Evolutionary conservation across 2,113 vertebrate species (phyloP).

Genomic region (Ctenodactylus gundi): DNA sequence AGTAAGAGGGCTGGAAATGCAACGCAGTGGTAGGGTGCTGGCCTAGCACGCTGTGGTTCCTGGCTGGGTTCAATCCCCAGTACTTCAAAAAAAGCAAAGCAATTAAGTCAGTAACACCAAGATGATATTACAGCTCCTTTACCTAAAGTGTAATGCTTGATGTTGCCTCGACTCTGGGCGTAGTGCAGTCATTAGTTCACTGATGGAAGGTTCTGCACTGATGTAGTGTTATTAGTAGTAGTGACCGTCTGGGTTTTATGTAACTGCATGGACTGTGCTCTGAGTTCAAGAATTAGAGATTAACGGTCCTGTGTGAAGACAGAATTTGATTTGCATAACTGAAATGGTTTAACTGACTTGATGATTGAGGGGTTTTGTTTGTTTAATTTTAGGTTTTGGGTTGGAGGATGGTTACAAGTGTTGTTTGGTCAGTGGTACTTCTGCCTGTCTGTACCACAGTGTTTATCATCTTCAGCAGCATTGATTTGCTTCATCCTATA

Average conservation of each 20-base stretch:
- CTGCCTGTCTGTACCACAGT: constrained; percentile 87
- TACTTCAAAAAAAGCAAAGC: neutral
- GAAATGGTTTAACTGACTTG: constrained; percentile 53
- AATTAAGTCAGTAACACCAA: neutral
- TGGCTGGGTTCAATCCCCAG: neutral
- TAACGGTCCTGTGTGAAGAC: constrained; percentile 6
- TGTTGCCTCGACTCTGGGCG: neutral
- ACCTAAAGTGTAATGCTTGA: neutral
- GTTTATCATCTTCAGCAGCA: constrained; percentile 88
- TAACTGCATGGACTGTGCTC: neutral
- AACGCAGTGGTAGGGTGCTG: neutral
- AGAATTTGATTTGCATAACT: constrained; percentile 70
- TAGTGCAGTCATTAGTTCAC: neutral
- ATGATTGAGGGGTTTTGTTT: constrained; percentile 38
- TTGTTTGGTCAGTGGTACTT: constrained; percentile 92
- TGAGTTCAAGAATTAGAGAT: neutral
- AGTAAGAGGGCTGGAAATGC: neutral
- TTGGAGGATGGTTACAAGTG: constrained; percentile 91
- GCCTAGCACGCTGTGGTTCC: neutral
- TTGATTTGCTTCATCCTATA: constrained; percentile 90
- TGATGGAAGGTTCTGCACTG: neutral
- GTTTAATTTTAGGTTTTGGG: constrained; percentile 88
- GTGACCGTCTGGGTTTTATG: neutral
- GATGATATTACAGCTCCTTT: too few relatives aligned
- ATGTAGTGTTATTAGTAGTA: neutral